Base-by-base conservation (phyloP, 2,113 vertebrate genomes). In the Mungos mungo region DNA sequence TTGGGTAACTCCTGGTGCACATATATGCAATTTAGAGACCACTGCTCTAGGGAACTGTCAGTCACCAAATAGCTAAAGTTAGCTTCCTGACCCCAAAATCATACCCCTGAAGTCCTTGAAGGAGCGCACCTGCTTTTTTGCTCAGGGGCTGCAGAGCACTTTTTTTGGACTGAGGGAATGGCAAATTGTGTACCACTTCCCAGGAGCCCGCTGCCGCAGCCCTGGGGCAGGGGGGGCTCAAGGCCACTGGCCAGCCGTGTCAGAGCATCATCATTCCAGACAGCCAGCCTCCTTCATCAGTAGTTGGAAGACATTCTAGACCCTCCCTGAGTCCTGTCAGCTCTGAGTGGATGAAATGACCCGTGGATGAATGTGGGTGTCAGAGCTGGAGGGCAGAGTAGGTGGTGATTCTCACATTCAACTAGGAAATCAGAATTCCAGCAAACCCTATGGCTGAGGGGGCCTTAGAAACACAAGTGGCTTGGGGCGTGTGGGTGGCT, bases 11-110 rank as follows among this genome's bases (percentile, higher is more conserved):
- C 11, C 7, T 96, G 66, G 66, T 31, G 33, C 63, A 35, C n/a
- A 33, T 47, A n/a, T 15, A 45, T 35, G 12, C 21, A 65, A 47
- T 57, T 89, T 82, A 54, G 54, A 95, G 19, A 38, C 52, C 21
- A 52, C 4, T 81, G 65, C 54, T 52, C 1, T 16, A 47, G 66
- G 71, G 71, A 88, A 41, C 16, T 5, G 19, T 90, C 41, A 77
- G 31, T 92, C 54, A 82, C 38, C 35, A 57, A 65, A 47, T 5
- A 86, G 54, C 63, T 92, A 13, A 38, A 79, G 63, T 69, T 94
- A 80, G 80, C 60, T 83, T 95, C 66, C 63, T 89, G 52, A 27
- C 12, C 18, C 83, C 9, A 79, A 90, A 74, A 71, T 83, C 14
- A 84, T 16, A 86, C 21, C 31, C 16, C 3, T 6, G 3, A 90